Percentiles rank a stretch among this genome's conserved stretches.
Evolutionary conservation across 1,140 invertebrate species (phyloP).

Genomic region (Lutraria rhynchaena): DNA sequence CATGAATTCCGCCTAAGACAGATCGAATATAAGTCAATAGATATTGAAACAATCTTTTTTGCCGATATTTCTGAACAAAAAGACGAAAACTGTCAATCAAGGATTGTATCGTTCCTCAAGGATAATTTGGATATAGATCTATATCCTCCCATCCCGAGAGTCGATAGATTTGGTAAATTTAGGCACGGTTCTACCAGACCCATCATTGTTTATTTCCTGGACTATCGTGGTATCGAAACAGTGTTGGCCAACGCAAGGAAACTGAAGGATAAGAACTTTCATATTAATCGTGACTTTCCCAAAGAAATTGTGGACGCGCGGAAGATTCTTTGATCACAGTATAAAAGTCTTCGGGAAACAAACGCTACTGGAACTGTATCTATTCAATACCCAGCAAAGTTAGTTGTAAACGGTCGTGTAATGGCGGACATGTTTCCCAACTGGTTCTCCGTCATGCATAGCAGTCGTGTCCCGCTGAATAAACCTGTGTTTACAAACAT

Average conservation of each 20-base stretch:
- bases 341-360: not conserved
- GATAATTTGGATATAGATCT: not conserved
- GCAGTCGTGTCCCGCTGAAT: not conserved
- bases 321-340: slow-evolving; percentile 9
- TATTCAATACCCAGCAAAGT: slow-evolving; percentile 22
- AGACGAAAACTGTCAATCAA: slow-evolving; percentile 1
- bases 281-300: slow-evolving; percentile 47
- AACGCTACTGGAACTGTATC: not conserved
- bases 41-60: slow-evolving; percentile 8
- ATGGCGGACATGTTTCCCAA: slow-evolving; percentile 18
- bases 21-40: slow-evolving; percentile 24
- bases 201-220: slow-evolving; percentile 27
- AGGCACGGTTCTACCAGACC: not conserved
- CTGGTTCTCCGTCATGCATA: slow-evolving; percentile 27
- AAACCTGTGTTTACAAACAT: slow-evolving; percentile 11
- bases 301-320: not conserved
- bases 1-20: slow-evolving; percentile 3
- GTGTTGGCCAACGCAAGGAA: not conserved
- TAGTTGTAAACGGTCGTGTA: not conserved
- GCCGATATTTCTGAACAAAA: not conserved
- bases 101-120: not conserved
- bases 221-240: not conserved
- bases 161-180: not conserved
- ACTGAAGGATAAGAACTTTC: not conserved
- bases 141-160: slow-evolving; percentile 17